Evolutionary conservation across 2,888 invertebrate species (phyloP), one percentile per base, ranked within the genome.

Genomic region (Callosobruchus maculatus): DNA sequence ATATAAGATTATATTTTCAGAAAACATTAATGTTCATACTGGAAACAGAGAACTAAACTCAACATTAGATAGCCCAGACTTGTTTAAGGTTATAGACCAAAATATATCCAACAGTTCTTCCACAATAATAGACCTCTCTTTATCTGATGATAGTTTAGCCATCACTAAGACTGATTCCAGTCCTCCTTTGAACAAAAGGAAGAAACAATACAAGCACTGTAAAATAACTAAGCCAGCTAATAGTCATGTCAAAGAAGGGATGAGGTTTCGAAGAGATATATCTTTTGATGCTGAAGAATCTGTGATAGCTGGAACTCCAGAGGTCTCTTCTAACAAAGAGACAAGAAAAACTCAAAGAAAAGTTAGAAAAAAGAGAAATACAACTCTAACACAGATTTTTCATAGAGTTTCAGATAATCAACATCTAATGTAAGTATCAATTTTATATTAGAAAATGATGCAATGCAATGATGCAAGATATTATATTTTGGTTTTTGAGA

Each of bases 301-400:
- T 13, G 70, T 77, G 20, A 78, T 81, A 71, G 80, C 77, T n/a
- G 74, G 74, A 68, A 82, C 82, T 20, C 82, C 82, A 20, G 76
- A 77, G 68, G 13, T 77, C 21, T 72, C 49, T 67, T 68, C 66
- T 2, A 77, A 75, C 49, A 74, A 71, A 70, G 21, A 69, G 7
- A 76, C 70, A 20, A 75, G 70, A 20, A 70, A 22, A 21, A 70
- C 68, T 20, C 78, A 72, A 67, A 79, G 73, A 21, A 78, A 78
- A 70, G 31, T 22, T 5, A 67, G 66, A 70, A 74, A 71, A 22
- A 76, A 31, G 49, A 75, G 74, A 18, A 76, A 70, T 74, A 73
- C 75, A 21, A 82, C 82, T n/a, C 72, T 82, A 67, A 81, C 82
- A 13, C 81, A 82, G 73, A 79, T 80, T 73, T 80, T 80, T 76